Evolutionary conservation across 1,140 invertebrate genomes (phyloP), one percentile per base, ranked within the genome.

Genomic region (Hormaphis cornu): DNA sequence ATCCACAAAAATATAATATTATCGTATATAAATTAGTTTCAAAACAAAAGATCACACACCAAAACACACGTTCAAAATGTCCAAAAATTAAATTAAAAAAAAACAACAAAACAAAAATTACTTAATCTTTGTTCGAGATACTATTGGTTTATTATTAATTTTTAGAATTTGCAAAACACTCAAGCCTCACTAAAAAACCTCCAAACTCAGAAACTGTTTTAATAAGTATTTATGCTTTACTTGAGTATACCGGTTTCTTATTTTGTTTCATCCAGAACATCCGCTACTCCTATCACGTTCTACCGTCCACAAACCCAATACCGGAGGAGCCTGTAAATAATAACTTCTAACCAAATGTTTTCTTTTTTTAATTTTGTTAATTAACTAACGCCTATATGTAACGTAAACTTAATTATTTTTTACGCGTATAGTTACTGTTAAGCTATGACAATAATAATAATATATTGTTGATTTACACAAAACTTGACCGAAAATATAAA

Each of bases 181-280:
- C 42, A 66, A 66, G 61, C 61, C 61, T 66, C 44, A 46, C 61
- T 66, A 66, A 66, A 37, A 66, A 66, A 66, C 61, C 61, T 66
- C 44, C 61, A 66, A 66, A 66, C 40, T 48, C 61, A 9, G 61
- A 66, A 66, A 50, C 44, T 50, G 33, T 48, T 66, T 50, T 66
- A 66, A 63, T 48, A n/a, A n/a, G n/a, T n/a, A n/a, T n/a, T n/a
- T n/a, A 46, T 48, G 28, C 10, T 66, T 66, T 66, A 66, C 61
- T 66, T 66, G 61, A 46, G 35, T 46, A 46, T 16, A 66, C 28
- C 26, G 42, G 61, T 66, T 66, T 66, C 61, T 66, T 16, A 66
- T 30, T 48, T 66, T 12, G 61, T 66, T 66, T 46, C 61, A 66
- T 66, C 61, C 61, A 66, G 61, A 66, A 48, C 28, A 63, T 50